Base-by-base conservation (phyloP, 2,888 invertebrate species). In the Lathronympha strigana region DNA sequence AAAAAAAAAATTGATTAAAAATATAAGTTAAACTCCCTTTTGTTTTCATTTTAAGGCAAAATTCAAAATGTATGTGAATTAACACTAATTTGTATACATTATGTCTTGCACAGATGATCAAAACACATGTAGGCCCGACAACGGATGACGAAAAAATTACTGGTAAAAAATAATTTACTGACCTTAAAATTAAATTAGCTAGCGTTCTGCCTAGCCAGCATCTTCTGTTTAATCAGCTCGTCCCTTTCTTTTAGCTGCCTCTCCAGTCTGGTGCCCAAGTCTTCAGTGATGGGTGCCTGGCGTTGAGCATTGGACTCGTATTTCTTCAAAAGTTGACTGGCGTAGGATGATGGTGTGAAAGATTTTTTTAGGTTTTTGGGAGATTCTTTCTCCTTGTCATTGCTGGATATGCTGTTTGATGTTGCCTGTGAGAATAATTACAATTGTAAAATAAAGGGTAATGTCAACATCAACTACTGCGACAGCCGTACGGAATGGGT, bases 321-420 rank as follows among this genome's bases (percentile, higher is more conserved):
- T 25, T 76, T 73, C 23, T 73, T 74, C 0, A 67, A 68, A 0
- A 85, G 67, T 4, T 83, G 78, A 0, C 70, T 69, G 0, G 82
- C 83, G 13, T 76, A 78, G 4, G 69, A 55, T 0, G 82, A 75
- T 0, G 84, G 84, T 70, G 63, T 61, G 38, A 63, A 69, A 2
- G 40, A 1, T 0, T 40, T 38, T 0, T 8, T 8, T 21, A 15
- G 23, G 11, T 43, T n/a, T 57, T 25, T 54, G 4, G 9, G 1
- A 4, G 43, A 13, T 28, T 47, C 38, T 1, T 40, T 31, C 13
- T 57, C 50, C 13, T 63, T 58, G 11, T 47, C 31, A n/a, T 23
- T 54, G 1, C 9, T 21, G 21, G 58, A 45, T 4, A 53, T 58
- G n/a, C 23, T 51, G n/a, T 15, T 11, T 6, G 58, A 58, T 38